phyloP scores from a whole-genome alignment of 2,113 vertebrate genomes.

The Sterrhoptilus dennistouni region DNA sequence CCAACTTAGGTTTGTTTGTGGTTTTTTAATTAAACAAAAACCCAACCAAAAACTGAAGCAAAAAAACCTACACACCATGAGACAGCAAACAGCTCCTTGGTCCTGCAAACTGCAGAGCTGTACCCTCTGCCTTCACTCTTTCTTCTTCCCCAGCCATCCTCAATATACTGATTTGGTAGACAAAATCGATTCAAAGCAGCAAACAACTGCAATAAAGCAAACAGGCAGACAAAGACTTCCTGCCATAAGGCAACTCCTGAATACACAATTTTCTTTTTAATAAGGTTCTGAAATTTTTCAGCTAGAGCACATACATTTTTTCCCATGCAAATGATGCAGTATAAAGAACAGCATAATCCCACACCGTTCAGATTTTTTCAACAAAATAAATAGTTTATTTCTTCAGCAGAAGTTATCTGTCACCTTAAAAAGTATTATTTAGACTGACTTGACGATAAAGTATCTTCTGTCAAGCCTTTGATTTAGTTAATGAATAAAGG shows the following conservation, averaged over 20 bases:
- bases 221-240: constrained; percentile 73
- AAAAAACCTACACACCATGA: not conserved
- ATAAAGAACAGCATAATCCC: not conserved
- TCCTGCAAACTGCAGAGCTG: constrained; percentile 39
- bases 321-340: not conserved
- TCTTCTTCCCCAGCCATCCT: constrained; percentile 27
- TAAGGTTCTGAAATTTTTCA: not conserved
- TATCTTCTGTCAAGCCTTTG: constrained; percentile 43
- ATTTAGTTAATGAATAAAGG: constrained; percentile 63
- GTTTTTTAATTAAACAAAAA: not conserved
- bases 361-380: not conserved
- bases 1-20: not conserved
- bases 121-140: not conserved
- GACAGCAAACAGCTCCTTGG: constrained; percentile 29
- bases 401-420: constrained; percentile 31
- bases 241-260: constrained; percentile 40
- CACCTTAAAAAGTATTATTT: constrained; percentile 43
- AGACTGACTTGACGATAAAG: constrained; percentile 4
- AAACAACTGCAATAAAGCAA: constrained; percentile 65
- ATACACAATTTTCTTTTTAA: constrained; percentile 4
- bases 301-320: not conserved
- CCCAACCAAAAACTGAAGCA: not conserved
- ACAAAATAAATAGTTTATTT: not conserved
- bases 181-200: constrained; percentile 73
- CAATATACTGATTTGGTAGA: constrained; percentile 54